Conservation (phyloP, 2,113 vertebrate species). For the Heptranchias perlo region DNA sequence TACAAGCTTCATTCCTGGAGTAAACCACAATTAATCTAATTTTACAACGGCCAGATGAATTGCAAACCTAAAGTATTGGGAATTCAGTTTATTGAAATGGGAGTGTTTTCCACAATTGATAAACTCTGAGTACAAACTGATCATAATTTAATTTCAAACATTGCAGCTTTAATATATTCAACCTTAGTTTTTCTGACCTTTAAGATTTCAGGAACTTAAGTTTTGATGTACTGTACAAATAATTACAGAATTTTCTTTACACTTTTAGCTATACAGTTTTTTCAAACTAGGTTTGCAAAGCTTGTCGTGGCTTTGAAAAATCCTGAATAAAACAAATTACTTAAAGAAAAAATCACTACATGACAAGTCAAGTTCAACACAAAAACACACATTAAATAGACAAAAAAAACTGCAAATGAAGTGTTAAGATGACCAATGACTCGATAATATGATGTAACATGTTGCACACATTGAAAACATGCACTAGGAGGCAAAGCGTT, state of each 20-base stretch:
- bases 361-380: constrained; percentile 17
- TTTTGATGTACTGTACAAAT: constrained; percentile 35
- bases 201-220: constrained; percentile 14
- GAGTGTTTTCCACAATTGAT: background rate
- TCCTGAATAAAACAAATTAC: background rate
- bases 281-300: constrained; percentile 11
- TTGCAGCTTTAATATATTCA: constrained; percentile 6
- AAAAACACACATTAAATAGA: constrained; percentile 19
- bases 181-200: background rate
- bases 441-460: background rate
- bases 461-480: too few relatives aligned
- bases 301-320: background rate
- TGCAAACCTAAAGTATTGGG: background rate
- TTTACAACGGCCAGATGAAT: background rate
- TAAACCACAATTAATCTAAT: background rate
- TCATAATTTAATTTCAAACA: constrained; percentile 4
- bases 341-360: background rate
- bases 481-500: background rate
- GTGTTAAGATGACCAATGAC: constrained; percentile 9
- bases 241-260: constrained; percentile 36
- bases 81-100: background rate
- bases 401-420: background rate
- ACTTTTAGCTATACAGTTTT: constrained; percentile 27
- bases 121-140: background rate
- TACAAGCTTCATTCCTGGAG: background rate